phyloP scores from a whole-genome alignment of 2,888 invertebrate genomes.

The Eulithis prunata region DNA sequence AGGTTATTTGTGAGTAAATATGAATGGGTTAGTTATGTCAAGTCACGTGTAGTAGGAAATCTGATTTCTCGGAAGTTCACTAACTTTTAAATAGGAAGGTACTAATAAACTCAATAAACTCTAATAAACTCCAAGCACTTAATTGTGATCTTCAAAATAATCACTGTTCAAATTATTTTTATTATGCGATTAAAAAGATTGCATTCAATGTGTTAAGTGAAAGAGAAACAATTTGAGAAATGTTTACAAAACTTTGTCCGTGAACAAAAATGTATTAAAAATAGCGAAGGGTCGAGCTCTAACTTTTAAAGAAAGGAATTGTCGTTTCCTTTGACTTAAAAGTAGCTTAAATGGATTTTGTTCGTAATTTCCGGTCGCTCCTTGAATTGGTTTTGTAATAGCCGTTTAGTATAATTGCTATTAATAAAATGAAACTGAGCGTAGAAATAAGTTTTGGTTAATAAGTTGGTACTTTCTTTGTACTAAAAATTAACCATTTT shows the following conservation, averaged over 20 bases:
- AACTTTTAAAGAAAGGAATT: slow-evolving; percentile 37
- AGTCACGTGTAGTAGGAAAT: neutral
- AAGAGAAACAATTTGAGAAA: neutral
- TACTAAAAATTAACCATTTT: too few species aligned
- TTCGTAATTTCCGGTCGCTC: slow-evolving; percentile 30
- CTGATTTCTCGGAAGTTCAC: neutral
- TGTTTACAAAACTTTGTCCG: neutral
- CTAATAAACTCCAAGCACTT: too few species aligned
- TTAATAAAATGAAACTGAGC: slow-evolving; percentile 11
- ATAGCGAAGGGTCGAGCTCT: slow-evolving; percentile 13
- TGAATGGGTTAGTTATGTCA: neutral
- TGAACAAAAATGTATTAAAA: slow-evolving; percentile 2
- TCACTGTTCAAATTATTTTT: too few species aligned
- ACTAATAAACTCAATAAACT: too few species aligned
- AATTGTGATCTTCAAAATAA: too few species aligned
- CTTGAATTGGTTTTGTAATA: slow-evolving; percentile 19
- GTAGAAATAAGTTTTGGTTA: too few species aligned
- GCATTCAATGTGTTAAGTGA: neutral
- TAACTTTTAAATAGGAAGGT: neutral
- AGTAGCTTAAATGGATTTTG: slow-evolving; percentile 34
- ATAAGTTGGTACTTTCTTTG: too few species aligned
- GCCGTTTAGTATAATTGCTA: slow-evolving; percentile 22
- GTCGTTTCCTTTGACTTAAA: slow-evolving; percentile 38
- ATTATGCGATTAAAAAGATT: too few species aligned
- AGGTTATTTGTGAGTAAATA: neutral